Conservation (phyloP, 2,888 invertebrate genomes). For the Trichogramma evanescens region DNA sequence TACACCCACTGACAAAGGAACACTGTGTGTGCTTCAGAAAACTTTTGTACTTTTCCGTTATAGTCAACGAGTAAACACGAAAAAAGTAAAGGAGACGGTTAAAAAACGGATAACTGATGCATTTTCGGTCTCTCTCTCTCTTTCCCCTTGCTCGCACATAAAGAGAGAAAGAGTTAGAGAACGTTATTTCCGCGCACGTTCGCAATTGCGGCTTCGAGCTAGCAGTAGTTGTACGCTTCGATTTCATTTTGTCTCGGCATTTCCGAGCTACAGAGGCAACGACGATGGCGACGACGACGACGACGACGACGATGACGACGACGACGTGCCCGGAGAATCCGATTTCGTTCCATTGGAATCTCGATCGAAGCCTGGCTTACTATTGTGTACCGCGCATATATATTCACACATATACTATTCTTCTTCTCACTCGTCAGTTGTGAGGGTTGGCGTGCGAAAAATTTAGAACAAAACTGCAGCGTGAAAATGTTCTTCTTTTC, state of each 20-base stretch:
- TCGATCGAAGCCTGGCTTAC: not conserved
- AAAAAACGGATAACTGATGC: slow-evolving; percentile 14
- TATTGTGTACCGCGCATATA: too few relatives aligned
- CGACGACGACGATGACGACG: not conserved
- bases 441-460: not conserved
- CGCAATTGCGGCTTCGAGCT: not conserved
- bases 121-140: slow-evolving; percentile 7
- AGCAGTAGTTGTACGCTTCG: not conserved
- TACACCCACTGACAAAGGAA: too few relatives aligned
- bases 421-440: too few relatives aligned
- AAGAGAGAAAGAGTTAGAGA: not conserved
- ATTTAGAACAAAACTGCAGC: slow-evolving; percentile 9
- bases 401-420: too few relatives aligned
- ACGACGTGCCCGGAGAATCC: slow-evolving; percentile 18
- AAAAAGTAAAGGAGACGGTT: too few relatives aligned
- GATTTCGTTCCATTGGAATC: slow-evolving; percentile 18
- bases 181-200: slow-evolving; percentile 20
- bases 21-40: too few relatives aligned
- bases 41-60: too few relatives aligned
- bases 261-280: slow-evolving; percentile 7
- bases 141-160: not conserved
- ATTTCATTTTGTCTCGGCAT: slow-evolving; percentile 21
- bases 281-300: not conserved
- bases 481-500: not conserved
- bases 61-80: too few relatives aligned